Percentiles rank a stretch among this genome's conserved stretches.
Conservation (phyloP, 2,888 invertebrate species). For the Endotricha flammealis region DNA sequence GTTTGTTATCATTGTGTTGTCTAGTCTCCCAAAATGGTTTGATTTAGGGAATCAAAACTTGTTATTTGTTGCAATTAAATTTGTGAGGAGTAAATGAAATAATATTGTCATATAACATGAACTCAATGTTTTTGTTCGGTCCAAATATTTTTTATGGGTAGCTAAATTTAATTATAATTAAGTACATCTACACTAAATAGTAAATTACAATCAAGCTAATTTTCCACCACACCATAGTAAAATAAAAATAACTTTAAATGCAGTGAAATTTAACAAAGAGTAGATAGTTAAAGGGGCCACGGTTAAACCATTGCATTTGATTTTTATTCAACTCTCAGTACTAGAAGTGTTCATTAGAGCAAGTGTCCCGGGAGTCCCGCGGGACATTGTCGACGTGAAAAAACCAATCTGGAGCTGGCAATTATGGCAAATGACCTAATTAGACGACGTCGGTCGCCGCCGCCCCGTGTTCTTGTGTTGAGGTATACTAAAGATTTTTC, state of each 20-base stretch:
- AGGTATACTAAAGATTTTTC: constrained; percentile 42
- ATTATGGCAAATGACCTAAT: constrained; percentile 73
- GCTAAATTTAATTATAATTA: no score
- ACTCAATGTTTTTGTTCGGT: no score
- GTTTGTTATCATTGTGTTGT: no score
- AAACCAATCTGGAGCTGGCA: constrained; percentile 70
- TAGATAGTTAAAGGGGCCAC: constrained; percentile 25
- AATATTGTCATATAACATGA: no score
- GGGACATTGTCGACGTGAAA: constrained; percentile 69
- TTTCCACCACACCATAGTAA: no score
- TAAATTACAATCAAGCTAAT: not conserved
- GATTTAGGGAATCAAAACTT: constrained; percentile 2
- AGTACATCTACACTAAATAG: no score
- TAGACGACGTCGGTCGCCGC: constrained; percentile 41
- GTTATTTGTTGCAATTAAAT: not conserved
- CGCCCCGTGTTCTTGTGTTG: constrained; percentile 35
- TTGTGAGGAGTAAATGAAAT: no score
- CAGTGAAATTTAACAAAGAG: constrained; percentile 11
- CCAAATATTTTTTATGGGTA: no score
- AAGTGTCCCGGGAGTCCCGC: constrained; percentile 45
- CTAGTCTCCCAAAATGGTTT: no score
- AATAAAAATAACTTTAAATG: no score
- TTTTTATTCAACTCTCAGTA: constrained; percentile 34
- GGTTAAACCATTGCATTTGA: constrained; percentile 29
- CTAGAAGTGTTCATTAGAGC: constrained; percentile 63